Evolutionary conservation across 2,113 vertebrate species (phyloP).

Genomic region (Mus spicilegus): DNA sequence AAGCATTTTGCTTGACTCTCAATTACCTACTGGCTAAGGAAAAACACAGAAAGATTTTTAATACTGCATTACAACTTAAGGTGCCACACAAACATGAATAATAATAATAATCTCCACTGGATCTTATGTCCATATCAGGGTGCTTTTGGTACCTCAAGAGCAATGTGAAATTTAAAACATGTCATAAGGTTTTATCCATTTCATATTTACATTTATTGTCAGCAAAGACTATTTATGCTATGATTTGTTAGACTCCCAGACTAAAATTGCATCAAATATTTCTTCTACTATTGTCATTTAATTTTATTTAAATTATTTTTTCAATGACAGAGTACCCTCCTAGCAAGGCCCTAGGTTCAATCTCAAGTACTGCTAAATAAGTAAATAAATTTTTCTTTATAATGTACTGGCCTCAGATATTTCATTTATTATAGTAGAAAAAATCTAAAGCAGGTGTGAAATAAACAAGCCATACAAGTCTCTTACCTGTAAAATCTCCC

Average conservation of each 20-base stretch:
- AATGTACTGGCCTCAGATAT: neutral
- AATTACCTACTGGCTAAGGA: conserved; percentile 2
- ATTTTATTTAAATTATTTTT: neutral
- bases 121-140: neutral
- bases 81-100: conserved; percentile 37
- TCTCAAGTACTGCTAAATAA: neutral
- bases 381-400: neutral
- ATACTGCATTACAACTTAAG: conserved; percentile 19
- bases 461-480: neutral
- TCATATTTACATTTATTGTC: neutral
- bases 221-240: neutral
- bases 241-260: neutral
- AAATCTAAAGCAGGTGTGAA: neutral
- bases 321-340: neutral
- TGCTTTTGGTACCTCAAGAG: neutral
- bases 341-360: neutral
- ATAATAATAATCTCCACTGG: conserved; percentile 7
- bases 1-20: conserved; percentile 15
- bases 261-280: neutral
- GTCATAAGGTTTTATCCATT: neutral
- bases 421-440: neutral
- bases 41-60: conserved; percentile 36
- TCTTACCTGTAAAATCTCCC: conserved; percentile 1
- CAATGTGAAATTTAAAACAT: conserved; percentile 35
- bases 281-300: neutral